A percentile compares a stretch with the other conserved stretches of the same genome.
These are phyloP conservation scores for Thaleichthys pacificus DNA, from an alignment of 2,797 vertebrate species.

Conservation along the genomic window DNA sequence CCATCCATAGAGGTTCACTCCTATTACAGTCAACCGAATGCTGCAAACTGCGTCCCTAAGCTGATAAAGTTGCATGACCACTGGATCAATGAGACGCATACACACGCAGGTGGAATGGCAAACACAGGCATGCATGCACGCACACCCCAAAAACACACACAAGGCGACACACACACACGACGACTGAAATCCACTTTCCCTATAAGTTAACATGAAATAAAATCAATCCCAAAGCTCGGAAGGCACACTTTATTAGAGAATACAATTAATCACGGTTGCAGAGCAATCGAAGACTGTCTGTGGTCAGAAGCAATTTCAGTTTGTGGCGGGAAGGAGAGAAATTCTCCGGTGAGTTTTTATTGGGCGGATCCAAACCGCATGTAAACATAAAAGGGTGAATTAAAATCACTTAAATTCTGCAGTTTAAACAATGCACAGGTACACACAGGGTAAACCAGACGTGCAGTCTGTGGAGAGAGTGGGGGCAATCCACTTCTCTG, in stretches of 20 bases:
- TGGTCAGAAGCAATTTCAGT: conserved; percentile 24
- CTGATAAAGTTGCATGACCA: background rate
- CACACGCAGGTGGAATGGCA: background rate
- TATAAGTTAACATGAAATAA: conserved; percentile 54
- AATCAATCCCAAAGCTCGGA: conserved; percentile 58
- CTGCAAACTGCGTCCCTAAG: background rate
- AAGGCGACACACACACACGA: background rate
- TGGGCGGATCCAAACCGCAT: background rate
- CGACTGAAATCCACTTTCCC: conserved; percentile 43
- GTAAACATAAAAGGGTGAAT: background rate
- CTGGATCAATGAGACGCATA: background rate
- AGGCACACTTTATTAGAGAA: conserved; percentile 52
- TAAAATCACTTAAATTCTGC: too few relatives aligned
- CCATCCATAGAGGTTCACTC: background rate
- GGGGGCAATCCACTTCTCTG: too few relatives aligned
- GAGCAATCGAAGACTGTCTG: conserved; percentile 43
- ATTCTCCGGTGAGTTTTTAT: background rate
- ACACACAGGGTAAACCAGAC: background rate
- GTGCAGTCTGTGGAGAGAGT: background rate
- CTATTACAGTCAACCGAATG: too few relatives aligned
- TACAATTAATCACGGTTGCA: conserved; percentile 57
- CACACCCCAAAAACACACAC: background rate
- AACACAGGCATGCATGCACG: background rate
- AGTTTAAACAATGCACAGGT: background rate
- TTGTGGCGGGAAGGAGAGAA: conserved; percentile 14